Base-by-base conservation (phyloP, 2,888 invertebrate species). In the Chrysomela aeneicollis region DNA sequence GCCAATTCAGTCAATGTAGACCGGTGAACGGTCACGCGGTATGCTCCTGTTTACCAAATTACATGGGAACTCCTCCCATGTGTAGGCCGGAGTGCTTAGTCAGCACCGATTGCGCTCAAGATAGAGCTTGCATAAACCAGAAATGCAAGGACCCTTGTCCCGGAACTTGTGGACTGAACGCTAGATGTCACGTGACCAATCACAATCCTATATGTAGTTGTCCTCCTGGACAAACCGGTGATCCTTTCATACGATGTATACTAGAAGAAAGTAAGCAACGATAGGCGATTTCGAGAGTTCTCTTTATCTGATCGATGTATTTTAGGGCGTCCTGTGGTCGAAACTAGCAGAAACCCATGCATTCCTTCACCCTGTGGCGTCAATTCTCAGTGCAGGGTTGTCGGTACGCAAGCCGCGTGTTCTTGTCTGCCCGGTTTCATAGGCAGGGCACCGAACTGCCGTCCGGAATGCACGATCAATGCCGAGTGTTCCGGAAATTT, bases 141-240 rank as follows among this genome's bases (percentile, higher is more conserved):
- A 92, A 88, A 82, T 95, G 95, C 79, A 87, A 87, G 67, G 91
- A 94, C 81, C 94, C 94, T 53, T 95, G 94, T 80, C 86, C 88
- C 37, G 92, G 92, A 67, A 89, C 91, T n/a, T 95, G 95, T 79
- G 94, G 94, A 22, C 84, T 87, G 65, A 90, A 92, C 82, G 92
- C 94, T 1, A 87, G 90, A 71, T 95, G 95, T 79, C 89, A 90
- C 73, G 92, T 93, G 15, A 89, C 93, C 54, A 93, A 92, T 81
- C 95, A 95, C 79, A 93, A 92, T 80, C 92, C 94, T 46, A 88
- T 93, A 69, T 95, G 95, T 83, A 91, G 90, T 79, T 95, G 95
- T 81, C 87, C 88, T 58, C 84, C 87, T 70, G 91, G 90, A 73
- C 90, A 87, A 79, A 87, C 86, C 37, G 95, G 95, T 61, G 93